Evolutionary conservation across 2,888 invertebrate genomes (phyloP), one percentile per base, ranked within the genome.

Genomic region (Mythimna loreyi): DNA sequence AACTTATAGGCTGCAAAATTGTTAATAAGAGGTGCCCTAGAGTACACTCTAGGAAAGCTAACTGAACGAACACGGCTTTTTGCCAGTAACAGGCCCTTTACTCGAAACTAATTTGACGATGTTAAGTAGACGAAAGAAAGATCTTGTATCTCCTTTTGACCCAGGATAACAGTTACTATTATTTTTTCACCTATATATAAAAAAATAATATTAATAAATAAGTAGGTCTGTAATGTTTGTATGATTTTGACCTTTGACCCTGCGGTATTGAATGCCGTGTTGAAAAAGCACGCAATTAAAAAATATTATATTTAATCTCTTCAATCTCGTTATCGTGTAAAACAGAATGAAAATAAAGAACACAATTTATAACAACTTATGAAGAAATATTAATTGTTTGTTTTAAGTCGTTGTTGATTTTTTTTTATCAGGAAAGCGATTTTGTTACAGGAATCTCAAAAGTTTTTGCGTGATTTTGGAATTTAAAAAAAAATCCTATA

Each of bases 171-270:
- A 9, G 23, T 23, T 45, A 21, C 8, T 21, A 21, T 9, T 43
- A 25, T 25, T 25, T 25, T 50, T 13, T 25, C 25, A 30, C n/a
- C 19, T 28, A n/a, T 21, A 16, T 50, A 16, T 3, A 52, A 19
- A 25, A 53, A 6, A 53, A 28, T 28, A 4, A 40, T 6, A 40
- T 16, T 53, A 53, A 19, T 9, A 45, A 53, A 19, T 9, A 45
- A 8, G 43, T 53, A 53, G 19, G 19, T 53, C n/a, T 30, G 30
- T 30, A 11, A 30, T 30, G n/a, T n/a, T 6, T 59, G 13, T 30
- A 40, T 28, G 67, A 50, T 52, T 64, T 59, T 60, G 55, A 75
- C 61, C 70, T 83, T 67, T 79, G 66, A 76, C 74, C 71, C 60
- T 30, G 49, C 13, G 56, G 40, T 71, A 57, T 56, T 52, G 8